phyloP scores from a whole-genome alignment of 1,140 invertebrate species.

The Acromyrmex heyeri region DNA sequence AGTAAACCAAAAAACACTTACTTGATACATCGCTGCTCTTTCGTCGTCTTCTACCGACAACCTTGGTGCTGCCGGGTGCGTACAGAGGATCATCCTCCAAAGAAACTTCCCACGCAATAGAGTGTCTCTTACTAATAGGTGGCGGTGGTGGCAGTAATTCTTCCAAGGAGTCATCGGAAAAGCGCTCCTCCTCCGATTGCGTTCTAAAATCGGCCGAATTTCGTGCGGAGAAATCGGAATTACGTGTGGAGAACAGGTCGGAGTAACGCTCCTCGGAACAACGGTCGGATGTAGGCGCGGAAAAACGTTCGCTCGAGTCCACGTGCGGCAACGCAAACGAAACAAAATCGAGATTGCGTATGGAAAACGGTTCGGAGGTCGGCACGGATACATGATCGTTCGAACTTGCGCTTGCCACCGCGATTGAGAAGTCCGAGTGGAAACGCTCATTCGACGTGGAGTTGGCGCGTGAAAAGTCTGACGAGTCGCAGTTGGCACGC shows the following conservation, averaged over 20 bases:
- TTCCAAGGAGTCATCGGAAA: slow-evolving; percentile 94
- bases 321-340: slow-evolving; percentile 81
- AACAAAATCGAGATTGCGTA: slow-evolving; percentile 84
- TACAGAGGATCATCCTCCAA: slow-evolving; percentile 90
- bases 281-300: slow-evolving; percentile 80
- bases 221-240: slow-evolving; percentile 83
- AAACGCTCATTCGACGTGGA: slow-evolving; percentile 85
- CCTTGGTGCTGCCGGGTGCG: slow-evolving; percentile 91
- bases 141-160: slow-evolving; percentile 89
- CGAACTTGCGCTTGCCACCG: slow-evolving; percentile 84
- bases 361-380: slow-evolving; percentile 84
- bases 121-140: slow-evolving; percentile 90
- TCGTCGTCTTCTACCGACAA: slow-evolving; percentile 87
- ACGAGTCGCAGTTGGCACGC: slow-evolving; percentile 85
- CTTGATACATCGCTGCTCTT: slow-evolving; percentile 87
- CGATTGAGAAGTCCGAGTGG: slow-evolving; percentile 85
- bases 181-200: slow-evolving; percentile 90
- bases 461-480: slow-evolving; percentile 85
- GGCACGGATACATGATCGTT: slow-evolving; percentile 84
- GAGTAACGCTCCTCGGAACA: slow-evolving; percentile 82
- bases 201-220: slow-evolving; percentile 85
- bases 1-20: slow-evolving; percentile 74
- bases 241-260: slow-evolving; percentile 84
- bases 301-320: slow-evolving; percentile 83
- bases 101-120: slow-evolving; percentile 94